Conservation (phyloP, 2,113 vertebrate genomes). For the Taurulus bubalis region DNA sequence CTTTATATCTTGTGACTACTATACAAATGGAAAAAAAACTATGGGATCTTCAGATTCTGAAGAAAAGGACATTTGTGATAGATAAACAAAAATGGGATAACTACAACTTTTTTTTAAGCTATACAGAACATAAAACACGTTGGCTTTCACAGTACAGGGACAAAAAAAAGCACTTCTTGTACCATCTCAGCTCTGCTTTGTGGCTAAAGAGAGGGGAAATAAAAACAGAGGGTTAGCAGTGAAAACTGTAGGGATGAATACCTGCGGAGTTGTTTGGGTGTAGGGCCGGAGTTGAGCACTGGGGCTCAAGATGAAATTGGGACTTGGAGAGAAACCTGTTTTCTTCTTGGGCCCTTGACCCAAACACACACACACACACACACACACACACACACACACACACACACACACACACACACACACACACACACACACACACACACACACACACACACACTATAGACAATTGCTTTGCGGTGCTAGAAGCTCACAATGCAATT, state of each 20-base stretch:
- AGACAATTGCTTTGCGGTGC: not conserved
- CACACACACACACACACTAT: not conserved
- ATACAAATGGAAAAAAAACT: not conserved
- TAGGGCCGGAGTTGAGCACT: slow-evolving; percentile 9
- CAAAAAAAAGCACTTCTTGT: slow-evolving; percentile 20
- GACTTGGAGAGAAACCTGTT: slow-evolving; percentile 41
- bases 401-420: no score
- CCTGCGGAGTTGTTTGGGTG: slow-evolving; percentile 20
- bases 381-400: no score
- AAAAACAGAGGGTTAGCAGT: slow-evolving; percentile 21
- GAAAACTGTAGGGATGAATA: slow-evolving; percentile 9
- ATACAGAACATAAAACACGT: slow-evolving; percentile 11
- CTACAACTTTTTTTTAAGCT: not conserved
- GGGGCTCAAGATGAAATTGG: slow-evolving; percentile 37
- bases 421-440: no score
- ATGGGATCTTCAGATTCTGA: not conserved
- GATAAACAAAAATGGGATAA: not conserved
- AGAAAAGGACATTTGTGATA: not conserved
- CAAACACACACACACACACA: not conserved
- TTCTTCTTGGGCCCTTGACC: not conserved
- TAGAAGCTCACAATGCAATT: not conserved
- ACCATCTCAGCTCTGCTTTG: slow-evolving; percentile 23
- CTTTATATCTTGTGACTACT: not conserved
- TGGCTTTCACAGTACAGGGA: not conserved
- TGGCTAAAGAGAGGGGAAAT: slow-evolving; percentile 10